phyloP scores from a whole-genome alignment of 2,113 vertebrate species.

The Silurus meridionalis region DNA sequence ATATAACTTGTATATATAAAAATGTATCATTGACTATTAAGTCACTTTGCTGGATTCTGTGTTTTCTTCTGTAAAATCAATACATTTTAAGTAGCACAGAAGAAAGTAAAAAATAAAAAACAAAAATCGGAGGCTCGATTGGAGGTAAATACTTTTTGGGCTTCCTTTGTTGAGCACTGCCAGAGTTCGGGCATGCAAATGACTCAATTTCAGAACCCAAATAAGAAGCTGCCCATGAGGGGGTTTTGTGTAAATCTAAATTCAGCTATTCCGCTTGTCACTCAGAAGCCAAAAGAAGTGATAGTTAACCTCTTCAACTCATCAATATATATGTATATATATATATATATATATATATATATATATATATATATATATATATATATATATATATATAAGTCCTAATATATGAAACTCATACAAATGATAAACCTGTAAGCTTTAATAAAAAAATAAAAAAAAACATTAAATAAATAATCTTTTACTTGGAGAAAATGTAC shows the following conservation, averaged over 20 bases:
- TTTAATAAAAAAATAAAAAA: not conserved
- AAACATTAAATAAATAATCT: not conserved
- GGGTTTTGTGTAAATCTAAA: not conserved
- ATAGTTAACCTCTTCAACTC: slow-evolving; percentile 1
- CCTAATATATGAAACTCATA: slow-evolving; percentile 25
- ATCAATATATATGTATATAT: too few relatives aligned
- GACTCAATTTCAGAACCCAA: not conserved
- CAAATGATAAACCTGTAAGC: not conserved
- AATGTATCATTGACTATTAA: not conserved
- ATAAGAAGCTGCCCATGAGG: not conserved
- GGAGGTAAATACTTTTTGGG: not conserved
- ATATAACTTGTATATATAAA: not conserved
- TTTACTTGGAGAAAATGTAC: slow-evolving; percentile 1
- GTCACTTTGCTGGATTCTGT: not conserved
- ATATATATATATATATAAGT: too few relatives aligned
- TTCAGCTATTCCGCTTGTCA: not conserved
- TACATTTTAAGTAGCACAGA: not conserved
- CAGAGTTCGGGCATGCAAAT: not conserved
- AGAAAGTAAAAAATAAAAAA: not conserved
- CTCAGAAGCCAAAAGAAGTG: not conserved
- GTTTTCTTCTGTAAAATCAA: slow-evolving; percentile 1
- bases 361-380: too few relatives aligned
- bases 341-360: not conserved
- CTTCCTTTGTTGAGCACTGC: not conserved
- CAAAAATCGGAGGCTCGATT: not conserved